Percentiles rank a stretch among this genome's conserved stretches.
Evolutionary conservation across 92 coral and sea anemone genomes (phyloP).

Genomic region (Zoanthus gigantus): DNA sequence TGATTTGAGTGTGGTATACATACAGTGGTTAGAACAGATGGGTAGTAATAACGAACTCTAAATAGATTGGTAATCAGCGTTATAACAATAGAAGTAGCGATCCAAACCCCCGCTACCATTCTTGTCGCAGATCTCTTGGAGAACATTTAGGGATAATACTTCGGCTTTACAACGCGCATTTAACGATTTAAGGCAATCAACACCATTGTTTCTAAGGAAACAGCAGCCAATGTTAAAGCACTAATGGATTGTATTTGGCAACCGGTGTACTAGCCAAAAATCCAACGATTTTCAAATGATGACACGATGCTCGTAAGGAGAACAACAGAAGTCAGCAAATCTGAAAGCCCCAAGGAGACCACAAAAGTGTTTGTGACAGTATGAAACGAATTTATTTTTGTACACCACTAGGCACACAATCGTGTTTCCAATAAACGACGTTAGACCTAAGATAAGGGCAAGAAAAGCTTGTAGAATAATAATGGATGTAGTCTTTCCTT

Average conservation of each 20-base stretch:
- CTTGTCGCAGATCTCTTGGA: background rate
- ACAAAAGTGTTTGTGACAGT: constrained; percentile 18
- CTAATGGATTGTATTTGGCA: background rate
- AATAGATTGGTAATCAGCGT: background rate
- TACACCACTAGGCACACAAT: constrained; percentile 18
- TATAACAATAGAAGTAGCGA: background rate
- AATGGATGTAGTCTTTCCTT: background rate
- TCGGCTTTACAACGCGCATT: constrained; percentile 13
- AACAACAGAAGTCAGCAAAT: constrained; percentile 6
- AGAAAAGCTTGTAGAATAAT: background rate
- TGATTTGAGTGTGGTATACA: background rate
- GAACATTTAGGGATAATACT: background rate
- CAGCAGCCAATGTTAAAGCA: background rate
- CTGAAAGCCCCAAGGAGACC: constrained; percentile 21
- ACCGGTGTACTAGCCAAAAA: constrained; percentile 12
- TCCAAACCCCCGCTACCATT: background rate
- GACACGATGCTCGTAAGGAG: background rate
- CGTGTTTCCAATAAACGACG: constrained; percentile 17
- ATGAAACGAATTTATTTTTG: constrained; percentile 1
- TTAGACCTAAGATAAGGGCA: background rate
- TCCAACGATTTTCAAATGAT: constrained; percentile 15
- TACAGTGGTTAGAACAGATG: background rate
- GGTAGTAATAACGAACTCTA: background rate
- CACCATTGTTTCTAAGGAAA: background rate
- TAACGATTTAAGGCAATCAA: constrained; percentile 27